Conservation (phyloP, 2,797 vertebrate genomes). For the Zonotrichia albicollis region DNA sequence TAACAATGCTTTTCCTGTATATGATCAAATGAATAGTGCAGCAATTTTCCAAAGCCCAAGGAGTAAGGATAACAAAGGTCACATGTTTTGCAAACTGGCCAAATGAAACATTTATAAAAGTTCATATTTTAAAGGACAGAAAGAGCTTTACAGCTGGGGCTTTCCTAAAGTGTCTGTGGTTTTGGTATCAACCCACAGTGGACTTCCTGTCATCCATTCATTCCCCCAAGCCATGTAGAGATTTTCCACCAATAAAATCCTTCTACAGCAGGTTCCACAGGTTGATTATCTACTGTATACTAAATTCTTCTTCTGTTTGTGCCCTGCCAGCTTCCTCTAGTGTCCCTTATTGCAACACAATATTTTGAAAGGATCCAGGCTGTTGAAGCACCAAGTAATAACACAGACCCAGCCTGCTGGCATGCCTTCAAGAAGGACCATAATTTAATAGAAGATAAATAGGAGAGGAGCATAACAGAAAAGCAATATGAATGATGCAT, state of each 20-base stretch:
- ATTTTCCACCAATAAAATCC: background rate
- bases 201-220: background rate
- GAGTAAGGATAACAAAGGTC: background rate
- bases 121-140: background rate
- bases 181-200: background rate
- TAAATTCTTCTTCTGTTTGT: background rate
- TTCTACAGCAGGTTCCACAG: background rate
- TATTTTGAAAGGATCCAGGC: background rate
- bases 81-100: background rate
- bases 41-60: background rate
- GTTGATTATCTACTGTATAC: background rate
- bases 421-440: background rate
- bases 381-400: background rate
- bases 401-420: background rate
- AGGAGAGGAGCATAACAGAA: background rate
- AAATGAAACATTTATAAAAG: background rate
- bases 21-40: background rate
- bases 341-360: background rate
- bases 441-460: background rate
- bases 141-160: background rate
- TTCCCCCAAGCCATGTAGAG: background rate
- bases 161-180: background rate
- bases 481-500: background rate
- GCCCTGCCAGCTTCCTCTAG: background rate
- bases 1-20: background rate